These are phyloP conservation scores for Drosophila borealis DNA, from an alignment of 2,888 invertebrate genomes.

Conservation along the genomic window DNA sequence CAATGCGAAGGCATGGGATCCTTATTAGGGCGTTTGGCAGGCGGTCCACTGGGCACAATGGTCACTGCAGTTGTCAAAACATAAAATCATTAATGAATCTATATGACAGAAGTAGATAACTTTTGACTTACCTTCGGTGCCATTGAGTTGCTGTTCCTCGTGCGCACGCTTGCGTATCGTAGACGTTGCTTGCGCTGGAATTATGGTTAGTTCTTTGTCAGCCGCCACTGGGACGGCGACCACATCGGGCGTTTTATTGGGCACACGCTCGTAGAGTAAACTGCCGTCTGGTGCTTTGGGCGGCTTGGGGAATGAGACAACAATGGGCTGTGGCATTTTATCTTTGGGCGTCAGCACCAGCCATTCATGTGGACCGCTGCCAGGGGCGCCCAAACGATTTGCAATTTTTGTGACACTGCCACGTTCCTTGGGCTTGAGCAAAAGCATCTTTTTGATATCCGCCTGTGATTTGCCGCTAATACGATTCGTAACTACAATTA, in stretches of 20 bases:
- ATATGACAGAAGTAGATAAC: no score
- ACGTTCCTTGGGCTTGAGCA: constrained; percentile 87
- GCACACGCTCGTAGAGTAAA: constrained; percentile 93
- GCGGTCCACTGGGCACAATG: constrained; percentile 86
- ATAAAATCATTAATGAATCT: not conserved
- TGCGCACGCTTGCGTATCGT: constrained; percentile 92
- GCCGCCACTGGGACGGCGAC: constrained; percentile 85
- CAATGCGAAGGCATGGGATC: constrained; percentile 90
- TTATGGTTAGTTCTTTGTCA: constrained; percentile 88
- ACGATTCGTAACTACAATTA: constrained; percentile 86
- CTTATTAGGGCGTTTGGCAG: constrained; percentile 92
- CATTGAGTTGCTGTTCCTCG: constrained; percentile 89
- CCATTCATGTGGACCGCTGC: constrained; percentile 86
- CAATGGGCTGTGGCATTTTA: constrained; percentile 92
- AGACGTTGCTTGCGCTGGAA: constrained; percentile 86
- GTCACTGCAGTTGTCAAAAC: constrained; percentile 63
- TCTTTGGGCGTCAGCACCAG: constrained; percentile 85
- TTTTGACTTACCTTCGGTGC: constrained; percentile 79
- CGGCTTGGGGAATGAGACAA: constrained; percentile 95
- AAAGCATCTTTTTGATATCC: constrained; percentile 87
- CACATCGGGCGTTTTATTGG: constrained; percentile 87
- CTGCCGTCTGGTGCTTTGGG: constrained; percentile 96
- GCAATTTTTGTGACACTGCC: constrained; percentile 90
- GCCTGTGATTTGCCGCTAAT: constrained; percentile 86
- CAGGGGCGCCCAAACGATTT: constrained; percentile 89